These are phyloP conservation scores for Antrozous pallidus DNA, from an alignment of 2,797 vertebrate genomes.

Conservation along the genomic window DNA sequence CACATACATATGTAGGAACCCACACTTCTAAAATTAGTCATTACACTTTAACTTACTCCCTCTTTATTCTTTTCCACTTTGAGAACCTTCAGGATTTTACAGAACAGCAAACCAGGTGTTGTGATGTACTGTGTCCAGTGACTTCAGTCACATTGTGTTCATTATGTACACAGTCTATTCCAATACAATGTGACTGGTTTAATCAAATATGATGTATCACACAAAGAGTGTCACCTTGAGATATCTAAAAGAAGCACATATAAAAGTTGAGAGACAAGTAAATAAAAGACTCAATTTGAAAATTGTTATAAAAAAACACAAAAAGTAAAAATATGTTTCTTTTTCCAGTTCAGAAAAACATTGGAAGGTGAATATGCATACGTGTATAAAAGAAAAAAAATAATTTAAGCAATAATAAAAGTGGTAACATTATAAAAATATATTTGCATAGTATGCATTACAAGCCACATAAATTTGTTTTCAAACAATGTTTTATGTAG, in stretches of 20 bases:
- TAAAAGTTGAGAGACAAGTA: constrained; percentile 50
- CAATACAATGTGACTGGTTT: constrained; percentile 69
- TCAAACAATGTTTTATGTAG: not conserved
- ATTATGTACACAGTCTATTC: no score
- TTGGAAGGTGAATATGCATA: not conserved
- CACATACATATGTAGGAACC: not conserved
- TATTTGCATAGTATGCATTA: not conserved
- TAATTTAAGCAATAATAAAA: not conserved
- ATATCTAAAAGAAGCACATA: constrained; percentile 36
- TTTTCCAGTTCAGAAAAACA: not conserved
- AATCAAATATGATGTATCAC: constrained; percentile 56
- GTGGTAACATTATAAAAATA: not conserved
- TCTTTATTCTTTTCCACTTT: constrained; percentile 24
- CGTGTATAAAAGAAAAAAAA: not conserved
- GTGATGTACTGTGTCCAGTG: constrained; percentile 61
- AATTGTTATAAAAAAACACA: not conserved
- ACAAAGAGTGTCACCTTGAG: constrained; percentile 55
- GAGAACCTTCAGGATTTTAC: constrained; percentile 49
- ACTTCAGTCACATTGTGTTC: constrained; percentile 65
- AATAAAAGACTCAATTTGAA: constrained; percentile 37
- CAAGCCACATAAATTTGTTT: not conserved
- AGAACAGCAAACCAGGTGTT: not conserved
- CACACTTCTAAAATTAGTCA: not conserved
- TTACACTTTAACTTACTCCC: not conserved
- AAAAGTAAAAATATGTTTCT: not conserved